Conservation (phyloP, 2,797 vertebrate species). For the Neostethus bicornis region DNA sequence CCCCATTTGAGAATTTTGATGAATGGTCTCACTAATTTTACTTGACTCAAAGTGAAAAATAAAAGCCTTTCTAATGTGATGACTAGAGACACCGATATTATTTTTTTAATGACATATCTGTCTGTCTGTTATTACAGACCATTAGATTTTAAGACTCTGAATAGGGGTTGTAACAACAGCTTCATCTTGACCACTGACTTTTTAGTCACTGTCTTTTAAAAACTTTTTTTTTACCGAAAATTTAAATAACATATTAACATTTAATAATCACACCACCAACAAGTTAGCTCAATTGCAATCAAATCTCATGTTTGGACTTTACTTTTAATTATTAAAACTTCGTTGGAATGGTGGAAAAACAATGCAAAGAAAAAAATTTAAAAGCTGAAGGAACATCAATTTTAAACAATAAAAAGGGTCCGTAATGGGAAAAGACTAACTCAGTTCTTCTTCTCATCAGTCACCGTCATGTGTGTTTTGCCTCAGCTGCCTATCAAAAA, state of each 20-base stretch:
- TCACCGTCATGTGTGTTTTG: constrained; percentile 72
- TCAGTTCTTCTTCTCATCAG: constrained; percentile 9
- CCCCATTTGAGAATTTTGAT: constrained; percentile 51
- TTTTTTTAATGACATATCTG: constrained; percentile 23
- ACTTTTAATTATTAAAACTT: background rate
- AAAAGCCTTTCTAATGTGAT: constrained; percentile 34
- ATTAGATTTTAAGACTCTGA: no score
- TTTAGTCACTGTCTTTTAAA: background rate
- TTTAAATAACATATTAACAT: background rate
- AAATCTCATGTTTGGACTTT: constrained; percentile 9
- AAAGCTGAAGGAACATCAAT: constrained; percentile 7
- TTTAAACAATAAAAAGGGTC: constrained; percentile 13
- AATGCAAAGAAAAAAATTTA: background rate
- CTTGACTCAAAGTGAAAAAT: constrained; percentile 56
- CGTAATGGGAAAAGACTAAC: constrained; percentile 75
- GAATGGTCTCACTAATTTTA: constrained; percentile 64
- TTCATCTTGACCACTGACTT: background rate
- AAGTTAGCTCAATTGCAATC: no score
- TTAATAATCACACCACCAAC: constrained; percentile 13
- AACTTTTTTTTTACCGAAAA: no score
- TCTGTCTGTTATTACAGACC: constrained; percentile 21
- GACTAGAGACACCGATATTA: constrained; percentile 31
- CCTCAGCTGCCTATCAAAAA: constrained; percentile 84
- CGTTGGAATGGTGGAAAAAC: background rate
- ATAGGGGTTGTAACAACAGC: no score